Evolutionary conservation across 2,797 vertebrate genomes (phyloP).

Genomic region (Spondyliosoma cantharus): DNA sequence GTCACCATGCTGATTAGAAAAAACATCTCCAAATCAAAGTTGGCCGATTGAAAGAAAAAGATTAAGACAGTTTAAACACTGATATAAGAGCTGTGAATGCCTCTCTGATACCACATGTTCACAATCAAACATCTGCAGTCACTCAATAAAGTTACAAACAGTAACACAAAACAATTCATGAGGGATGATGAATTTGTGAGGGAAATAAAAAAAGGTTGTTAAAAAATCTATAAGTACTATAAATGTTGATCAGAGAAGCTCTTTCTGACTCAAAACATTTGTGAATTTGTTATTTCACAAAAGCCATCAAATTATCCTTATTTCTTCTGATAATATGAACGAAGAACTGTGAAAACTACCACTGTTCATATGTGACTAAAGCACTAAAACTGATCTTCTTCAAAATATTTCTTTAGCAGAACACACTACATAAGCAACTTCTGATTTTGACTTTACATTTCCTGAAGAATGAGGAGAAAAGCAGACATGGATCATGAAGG

Average conservation of each 20-base stretch:
- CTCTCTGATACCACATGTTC: neutral
- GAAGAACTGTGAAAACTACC: neutral
- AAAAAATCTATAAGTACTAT: neutral
- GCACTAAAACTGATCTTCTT: neutral
- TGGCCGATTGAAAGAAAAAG: neutral
- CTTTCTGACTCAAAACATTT: slow-evolving; percentile 1
- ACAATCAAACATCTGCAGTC: neutral
- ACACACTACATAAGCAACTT: neutral
- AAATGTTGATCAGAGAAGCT: neutral
- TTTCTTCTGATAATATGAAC: slow-evolving; percentile 4
- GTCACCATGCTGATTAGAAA: neutral
- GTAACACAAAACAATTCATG: neutral
- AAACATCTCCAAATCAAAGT: neutral
- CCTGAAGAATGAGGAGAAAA: slow-evolving; percentile 3
- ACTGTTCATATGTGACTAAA: neutral
- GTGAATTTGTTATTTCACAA: neutral
- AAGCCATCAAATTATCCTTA: neutral
- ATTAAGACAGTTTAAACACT: slow-evolving; percentile 11
- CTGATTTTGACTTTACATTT: neutral
- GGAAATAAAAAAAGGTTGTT: neutral
- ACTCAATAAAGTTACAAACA: neutral
- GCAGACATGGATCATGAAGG: neutral
- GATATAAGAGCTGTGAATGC: neutral
- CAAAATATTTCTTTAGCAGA: neutral
- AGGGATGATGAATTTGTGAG: neutral